Percentiles rank a stretch among this genome's conserved stretches.
phyloP scores from a whole-genome alignment of 2,113 vertebrate species.

The Oostethus manadensis region DNA sequence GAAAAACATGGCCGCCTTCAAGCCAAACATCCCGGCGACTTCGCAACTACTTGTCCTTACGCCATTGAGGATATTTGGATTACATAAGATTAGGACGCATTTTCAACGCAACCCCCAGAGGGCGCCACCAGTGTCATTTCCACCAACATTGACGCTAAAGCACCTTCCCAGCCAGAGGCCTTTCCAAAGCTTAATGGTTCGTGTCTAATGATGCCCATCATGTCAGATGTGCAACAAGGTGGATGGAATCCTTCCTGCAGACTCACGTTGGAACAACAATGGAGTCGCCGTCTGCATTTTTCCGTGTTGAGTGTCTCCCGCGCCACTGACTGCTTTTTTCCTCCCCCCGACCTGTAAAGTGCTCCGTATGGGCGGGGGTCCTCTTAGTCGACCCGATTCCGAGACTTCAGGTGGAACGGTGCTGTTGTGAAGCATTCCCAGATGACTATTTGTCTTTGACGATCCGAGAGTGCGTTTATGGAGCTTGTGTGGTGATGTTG shows the following conservation, averaged over 20 bases:
- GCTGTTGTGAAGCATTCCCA: constrained; percentile 77
- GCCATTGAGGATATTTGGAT: too few species aligned
- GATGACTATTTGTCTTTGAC: constrained; percentile 75
- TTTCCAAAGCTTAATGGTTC: constrained; percentile 55
- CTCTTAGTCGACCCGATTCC: constrained; percentile 15
- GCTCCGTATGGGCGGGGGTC: constrained; percentile 33
- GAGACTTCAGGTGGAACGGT: constrained; percentile 63
- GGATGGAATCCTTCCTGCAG: constrained; percentile 40
- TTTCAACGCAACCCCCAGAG: too few species aligned
- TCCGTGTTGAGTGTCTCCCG: constrained; percentile 18
- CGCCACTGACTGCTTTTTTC: constrained; percentile 18
- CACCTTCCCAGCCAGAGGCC: constrained; percentile 49
- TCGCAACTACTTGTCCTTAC: too few species aligned
- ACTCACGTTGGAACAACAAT: constrained; percentile 18
- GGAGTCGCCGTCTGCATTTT: not conserved
- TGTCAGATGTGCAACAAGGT: constrained; percentile 52
- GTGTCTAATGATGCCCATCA: constrained; percentile 53
- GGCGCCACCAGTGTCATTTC: not conserved
- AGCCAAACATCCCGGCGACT: too few species aligned
- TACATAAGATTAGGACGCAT: too few species aligned
- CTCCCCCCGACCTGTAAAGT: constrained; percentile 15
- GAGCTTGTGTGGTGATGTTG: too few species aligned
- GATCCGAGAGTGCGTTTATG: too few species aligned
- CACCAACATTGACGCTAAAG: constrained; percentile 33
- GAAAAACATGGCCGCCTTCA: too few species aligned